Base-by-base conservation (phyloP, 2,797 vertebrate species). In the Coccyzus lansbergi region DNA sequence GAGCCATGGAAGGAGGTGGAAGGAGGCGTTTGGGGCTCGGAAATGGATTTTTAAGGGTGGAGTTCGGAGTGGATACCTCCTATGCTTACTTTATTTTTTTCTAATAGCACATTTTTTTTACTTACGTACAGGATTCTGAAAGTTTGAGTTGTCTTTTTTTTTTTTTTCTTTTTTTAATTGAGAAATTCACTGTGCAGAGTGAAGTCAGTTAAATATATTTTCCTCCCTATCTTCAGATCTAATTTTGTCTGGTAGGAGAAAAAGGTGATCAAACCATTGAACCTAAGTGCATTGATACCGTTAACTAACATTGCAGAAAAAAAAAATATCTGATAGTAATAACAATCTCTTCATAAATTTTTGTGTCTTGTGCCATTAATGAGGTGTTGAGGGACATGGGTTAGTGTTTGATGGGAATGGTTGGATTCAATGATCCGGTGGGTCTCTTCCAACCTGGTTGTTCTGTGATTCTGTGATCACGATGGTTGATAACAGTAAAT, bases 191-290 rank as follows among this genome's bases (percentile, higher is more conserved):
- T 55, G 72, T 85, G 87, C 58, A 89, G 80, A 92, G 60, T 80
- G 63, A 84, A 92, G 77, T 60, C 78, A 65, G 92, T n/a, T n/a
- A 83, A 18, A 60, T 72, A 8, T 26, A 26, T 78, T 90, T 59
- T 94, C 81, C 94, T 63, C 36, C 94, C 86, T 88, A 81, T 81
- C 84, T 92, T 82, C 64, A 3, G 82, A 56, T 71, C 91, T 79
- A 76, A 74, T 83, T 71, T 89, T 88, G 75, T 75, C 86, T 70
- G 58, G 65, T 6, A 44, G 55, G 34, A 13, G 83, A 53, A 95
- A 90, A 88, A 19, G 51, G 83, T n/a, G 71, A 67, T 91, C 51
- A 89, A 71, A 88, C 92, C 46, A 86, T 59, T 77, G 63, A 86
- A 72, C 74, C 7, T 34, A 70, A 13, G n/a, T 67, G 84, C 64